Percentiles rank a stretch among this genome's conserved stretches.
Conservation (phyloP, 2,888 invertebrate species). For the Petrophora chlorosata region DNA sequence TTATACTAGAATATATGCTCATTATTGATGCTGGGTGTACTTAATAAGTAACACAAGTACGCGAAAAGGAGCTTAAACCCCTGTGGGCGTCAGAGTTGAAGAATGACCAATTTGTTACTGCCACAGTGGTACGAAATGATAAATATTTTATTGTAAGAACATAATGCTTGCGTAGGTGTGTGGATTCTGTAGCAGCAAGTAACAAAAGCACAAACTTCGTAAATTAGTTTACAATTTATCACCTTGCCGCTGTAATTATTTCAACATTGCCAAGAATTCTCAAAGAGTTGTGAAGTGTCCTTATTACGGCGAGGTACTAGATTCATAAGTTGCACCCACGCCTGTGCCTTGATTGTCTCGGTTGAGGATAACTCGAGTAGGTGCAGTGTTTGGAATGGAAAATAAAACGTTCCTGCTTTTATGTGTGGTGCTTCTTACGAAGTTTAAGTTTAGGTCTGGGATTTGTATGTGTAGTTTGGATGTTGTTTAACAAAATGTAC, state of each 20-base stretch:
- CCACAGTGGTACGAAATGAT: slow-evolving; percentile 62
- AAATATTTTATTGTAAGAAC: slow-evolving; percentile 70
- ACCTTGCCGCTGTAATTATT: slow-evolving; percentile 9
- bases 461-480: background rate
- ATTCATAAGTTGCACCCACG: slow-evolving; percentile 52
- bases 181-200: slow-evolving; percentile 62
- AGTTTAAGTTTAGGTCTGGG: background rate
- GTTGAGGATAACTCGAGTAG: slow-evolving; percentile 53
- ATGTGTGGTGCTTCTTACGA: background rate
- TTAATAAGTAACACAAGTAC: background rate
- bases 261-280: background rate
- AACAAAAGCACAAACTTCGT: slow-evolving; percentile 54
- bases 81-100: slow-evolving; percentile 66
- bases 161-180: slow-evolving; percentile 63
- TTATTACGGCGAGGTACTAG: slow-evolving; percentile 4
- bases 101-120: slow-evolving; percentile 76
- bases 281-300: background rate
- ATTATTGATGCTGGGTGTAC: too few species aligned
- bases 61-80: too few species aligned
- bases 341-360: slow-evolving; percentile 56
- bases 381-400: slow-evolving; percentile 39
- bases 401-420: slow-evolving; percentile 33
- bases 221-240: slow-evolving; percentile 1
- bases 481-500: background rate
- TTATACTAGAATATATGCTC: too few species aligned